These are phyloP conservation scores for Lithophane leautieri DNA, from an alignment of 2,888 invertebrate genomes.

Conservation along the genomic window DNA sequence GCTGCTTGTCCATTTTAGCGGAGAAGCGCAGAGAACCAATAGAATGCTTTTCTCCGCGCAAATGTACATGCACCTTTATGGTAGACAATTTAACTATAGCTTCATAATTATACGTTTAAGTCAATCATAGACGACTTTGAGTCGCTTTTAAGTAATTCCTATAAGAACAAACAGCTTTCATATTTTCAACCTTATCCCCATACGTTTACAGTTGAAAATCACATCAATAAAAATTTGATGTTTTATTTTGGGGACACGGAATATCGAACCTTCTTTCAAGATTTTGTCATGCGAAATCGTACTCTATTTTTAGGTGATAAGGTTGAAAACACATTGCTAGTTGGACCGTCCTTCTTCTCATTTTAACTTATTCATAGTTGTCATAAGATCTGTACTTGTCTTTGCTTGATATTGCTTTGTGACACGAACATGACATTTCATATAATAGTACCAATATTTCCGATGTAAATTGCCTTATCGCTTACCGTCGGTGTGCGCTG, in stretches of 20 bases:
- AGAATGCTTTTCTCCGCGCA: not conserved
- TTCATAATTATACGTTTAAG: slow-evolving; percentile 50
- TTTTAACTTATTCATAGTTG: slow-evolving; percentile 53
- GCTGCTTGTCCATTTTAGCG: not conserved
- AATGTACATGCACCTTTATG: slow-evolving; percentile 4
- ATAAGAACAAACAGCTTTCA: slow-evolving; percentile 17
- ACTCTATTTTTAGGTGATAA: not conserved
- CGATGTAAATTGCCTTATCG: not conserved
- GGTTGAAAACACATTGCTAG: slow-evolving; percentile 35
- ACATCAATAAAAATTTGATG: not conserved
- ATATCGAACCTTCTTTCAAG: not conserved
- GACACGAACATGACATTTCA: slow-evolving; percentile 29
- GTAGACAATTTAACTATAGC: slow-evolving; percentile 44
- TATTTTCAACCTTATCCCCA: slow-evolving; percentile 42
- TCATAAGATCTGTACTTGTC: slow-evolving; percentile 61
- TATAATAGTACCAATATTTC: slow-evolving; percentile 6
- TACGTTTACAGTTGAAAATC: not conserved
- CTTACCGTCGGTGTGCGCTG: not conserved
- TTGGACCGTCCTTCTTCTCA: slow-evolving; percentile 10
- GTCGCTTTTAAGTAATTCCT: slow-evolving; percentile 51
- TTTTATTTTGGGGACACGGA: not conserved
- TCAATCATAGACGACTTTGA: slow-evolving; percentile 44
- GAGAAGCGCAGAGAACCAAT: not conserved
- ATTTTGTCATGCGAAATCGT: not conserved
- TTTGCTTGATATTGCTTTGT: slow-evolving; percentile 46